A percentile compares a stretch with the other conserved stretches of the same genome.
These are phyloP conservation scores for Leptinotarsa peninsularis DNA, from an alignment of 2,888 invertebrate species.

Conservation along the genomic window DNA sequence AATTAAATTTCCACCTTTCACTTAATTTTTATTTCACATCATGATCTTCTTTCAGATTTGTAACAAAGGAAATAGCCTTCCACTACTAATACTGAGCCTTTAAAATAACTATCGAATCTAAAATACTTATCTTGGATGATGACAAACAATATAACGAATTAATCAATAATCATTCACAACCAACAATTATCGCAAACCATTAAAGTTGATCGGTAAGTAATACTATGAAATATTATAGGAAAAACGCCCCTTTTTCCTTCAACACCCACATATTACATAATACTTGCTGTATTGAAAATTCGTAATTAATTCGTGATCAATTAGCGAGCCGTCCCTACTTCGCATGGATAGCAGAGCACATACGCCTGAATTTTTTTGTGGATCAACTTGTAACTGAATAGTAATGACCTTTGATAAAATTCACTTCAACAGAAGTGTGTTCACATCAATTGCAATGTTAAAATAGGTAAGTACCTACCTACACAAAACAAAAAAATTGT, in stretches of 20 bases:
- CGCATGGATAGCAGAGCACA: too few relatives aligned
- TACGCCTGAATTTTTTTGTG: too few relatives aligned
- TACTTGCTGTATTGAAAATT: slow-evolving; percentile 3
- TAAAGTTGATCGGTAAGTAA: slow-evolving; percentile 22
- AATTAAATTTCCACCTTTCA: neutral
- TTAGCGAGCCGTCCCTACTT: too few relatives aligned
- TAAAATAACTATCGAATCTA: neutral
- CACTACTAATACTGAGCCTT: neutral
- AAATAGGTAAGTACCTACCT: too few relatives aligned
- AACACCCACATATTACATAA: slow-evolving; percentile 29
- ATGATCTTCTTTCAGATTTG: neutral
- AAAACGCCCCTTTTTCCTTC: slow-evolving; percentile 32
- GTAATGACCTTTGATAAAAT: too few relatives aligned
- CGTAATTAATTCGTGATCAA: too few relatives aligned
- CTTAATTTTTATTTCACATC: neutral
- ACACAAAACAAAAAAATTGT: too few relatives aligned
- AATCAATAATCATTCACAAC: slow-evolving; percentile 29
- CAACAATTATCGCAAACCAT: slow-evolving; percentile 34
- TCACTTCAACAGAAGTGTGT: too few relatives aligned
- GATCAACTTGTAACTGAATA: too few relatives aligned
- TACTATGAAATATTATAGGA: slow-evolving; percentile 36
- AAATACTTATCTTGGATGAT: neutral
- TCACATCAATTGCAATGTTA: too few relatives aligned
- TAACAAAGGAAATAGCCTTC: neutral
- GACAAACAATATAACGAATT: slow-evolving; percentile 24